Base-by-base conservation (phyloP, 2,797 vertebrate species). In the Trachurus trachurus region DNA sequence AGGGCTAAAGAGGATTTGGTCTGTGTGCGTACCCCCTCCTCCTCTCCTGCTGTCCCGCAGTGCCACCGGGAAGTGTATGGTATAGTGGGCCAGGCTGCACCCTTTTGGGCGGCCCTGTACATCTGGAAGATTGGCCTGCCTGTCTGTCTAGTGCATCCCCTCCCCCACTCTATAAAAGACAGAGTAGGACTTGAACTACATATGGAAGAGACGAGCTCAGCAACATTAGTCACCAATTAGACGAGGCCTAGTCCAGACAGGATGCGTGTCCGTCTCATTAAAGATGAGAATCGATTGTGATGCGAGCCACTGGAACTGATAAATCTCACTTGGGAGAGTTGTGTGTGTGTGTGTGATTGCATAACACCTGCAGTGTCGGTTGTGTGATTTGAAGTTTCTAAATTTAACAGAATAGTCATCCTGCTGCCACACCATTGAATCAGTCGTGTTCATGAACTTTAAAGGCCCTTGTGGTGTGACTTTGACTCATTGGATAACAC, bases 1-100 rank as follows among this genome's bases (percentile, higher is more conserved):
- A 92, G 90, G 93, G 89, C 88, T 89, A 89, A 94, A 94, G 89
- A 94, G 93, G 94, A 94, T 94, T 94, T 93, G 84, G 86, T 88
- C 57, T 88, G 70, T 80, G 78, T 73, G 79, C 16, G 54, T 74
- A 73, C 85, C 88, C 89, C 91, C 83, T 80, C 87, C 88, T 82
- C 87, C 87, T 62, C 87, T 74, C 87, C 87, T 87, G 80, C 89
- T 91, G 87, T 92, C 89, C 86, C 71, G 76, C 59, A 82, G 81
- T 82, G 79, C 83, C 82, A 85, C 42, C 75, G 71, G 71, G 91
- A 89, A 80, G 85, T 89, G 57, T 60, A 88, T 84, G 77, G 75
- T 88, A 84, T 83, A 71, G 87, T 72, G 77, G 72, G 74, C 84
- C 69, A 42, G 74, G 85, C 85, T 84, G 75, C 60, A 76, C 85